Evolutionary conservation across 2,888 invertebrate species (phyloP).

Genomic region (Cryptocephalus moraei): DNA sequence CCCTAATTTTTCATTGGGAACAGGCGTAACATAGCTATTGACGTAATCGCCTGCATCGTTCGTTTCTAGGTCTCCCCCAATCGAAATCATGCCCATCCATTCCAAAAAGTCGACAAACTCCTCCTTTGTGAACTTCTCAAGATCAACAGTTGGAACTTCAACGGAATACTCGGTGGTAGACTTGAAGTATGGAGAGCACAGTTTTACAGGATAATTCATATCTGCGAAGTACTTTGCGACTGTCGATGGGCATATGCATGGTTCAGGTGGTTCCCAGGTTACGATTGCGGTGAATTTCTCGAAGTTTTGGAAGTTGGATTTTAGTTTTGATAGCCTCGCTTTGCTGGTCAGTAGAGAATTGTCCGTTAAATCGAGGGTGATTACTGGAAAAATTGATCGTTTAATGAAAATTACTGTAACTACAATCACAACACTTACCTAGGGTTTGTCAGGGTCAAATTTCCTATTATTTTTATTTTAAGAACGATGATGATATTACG

Average conservation of each 20-base stretch:
- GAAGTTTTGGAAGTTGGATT: constrained; percentile 12
- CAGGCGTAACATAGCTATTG: constrained; percentile 35
- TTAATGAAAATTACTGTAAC: no score
- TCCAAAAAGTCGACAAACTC: constrained; percentile 38
- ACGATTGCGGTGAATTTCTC: constrained; percentile 38
- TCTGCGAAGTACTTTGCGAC: constrained; percentile 43
- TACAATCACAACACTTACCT: no score
- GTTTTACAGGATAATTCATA: constrained; percentile 36
- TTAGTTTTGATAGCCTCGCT: no score
- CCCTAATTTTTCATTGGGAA: constrained; percentile 27
- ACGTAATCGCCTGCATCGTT: constrained; percentile 26
- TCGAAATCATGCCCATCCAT: constrained; percentile 45
- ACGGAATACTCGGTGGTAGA: constrained; percentile 32
- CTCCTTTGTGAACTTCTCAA: constrained; percentile 20
- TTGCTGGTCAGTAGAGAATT: no score
- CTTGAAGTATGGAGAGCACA: constrained; percentile 36
- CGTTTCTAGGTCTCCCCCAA: constrained; percentile 35
- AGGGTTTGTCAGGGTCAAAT: no score
- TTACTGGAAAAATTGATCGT: no score
- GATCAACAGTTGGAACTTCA: constrained; percentile 32
- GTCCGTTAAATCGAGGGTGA: no score
- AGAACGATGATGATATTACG: no score
- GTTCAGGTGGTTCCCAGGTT: constrained; percentile 43
- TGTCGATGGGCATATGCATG: constrained; percentile 47
- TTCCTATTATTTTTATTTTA: no score